phyloP scores from a whole-genome alignment of 2,888 invertebrate genomes.

The Cryptocephalus moraei region DNA sequence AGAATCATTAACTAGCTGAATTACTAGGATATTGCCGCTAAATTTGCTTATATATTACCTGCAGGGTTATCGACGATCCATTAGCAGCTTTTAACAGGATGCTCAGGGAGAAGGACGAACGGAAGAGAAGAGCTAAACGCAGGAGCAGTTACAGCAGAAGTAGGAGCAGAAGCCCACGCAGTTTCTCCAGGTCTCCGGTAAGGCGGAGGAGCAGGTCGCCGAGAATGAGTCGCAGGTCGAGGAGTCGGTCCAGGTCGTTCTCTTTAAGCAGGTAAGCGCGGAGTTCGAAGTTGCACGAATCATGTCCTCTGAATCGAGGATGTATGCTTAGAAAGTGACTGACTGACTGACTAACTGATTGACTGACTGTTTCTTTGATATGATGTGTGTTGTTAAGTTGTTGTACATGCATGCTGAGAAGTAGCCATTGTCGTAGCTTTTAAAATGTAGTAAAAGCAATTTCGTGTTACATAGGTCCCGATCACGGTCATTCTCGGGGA shows the following conservation, averaged over 20 bases:
- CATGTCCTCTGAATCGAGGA: no score
- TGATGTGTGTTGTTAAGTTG: slow-evolving; percentile 7
- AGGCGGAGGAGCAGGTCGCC: slow-evolving; percentile 38
- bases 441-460: no score
- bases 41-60: no score
- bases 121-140: slow-evolving; percentile 50
- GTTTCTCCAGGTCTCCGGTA: slow-evolving; percentile 37
- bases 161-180: slow-evolving; percentile 39
- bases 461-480: slow-evolving; percentile 44
- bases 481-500: slow-evolving; percentile 51
- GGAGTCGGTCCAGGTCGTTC: slow-evolving; percentile 40
- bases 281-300: no score
- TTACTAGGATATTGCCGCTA: no score
- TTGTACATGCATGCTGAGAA: neutral
- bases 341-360: no score
- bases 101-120: slow-evolving; percentile 73
- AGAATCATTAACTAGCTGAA: no score
- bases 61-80: slow-evolving; percentile 72
- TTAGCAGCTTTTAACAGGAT: slow-evolving; percentile 79
- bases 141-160: slow-evolving; percentile 48
- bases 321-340: no score
- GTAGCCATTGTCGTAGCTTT: no score
- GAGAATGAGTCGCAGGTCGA: slow-evolving; percentile 32
- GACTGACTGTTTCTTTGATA: no score
- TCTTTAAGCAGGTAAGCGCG: slow-evolving; percentile 45